Conservation (phyloP, 2,888 invertebrate genomes). For the Cheilosia variabilis region DNA sequence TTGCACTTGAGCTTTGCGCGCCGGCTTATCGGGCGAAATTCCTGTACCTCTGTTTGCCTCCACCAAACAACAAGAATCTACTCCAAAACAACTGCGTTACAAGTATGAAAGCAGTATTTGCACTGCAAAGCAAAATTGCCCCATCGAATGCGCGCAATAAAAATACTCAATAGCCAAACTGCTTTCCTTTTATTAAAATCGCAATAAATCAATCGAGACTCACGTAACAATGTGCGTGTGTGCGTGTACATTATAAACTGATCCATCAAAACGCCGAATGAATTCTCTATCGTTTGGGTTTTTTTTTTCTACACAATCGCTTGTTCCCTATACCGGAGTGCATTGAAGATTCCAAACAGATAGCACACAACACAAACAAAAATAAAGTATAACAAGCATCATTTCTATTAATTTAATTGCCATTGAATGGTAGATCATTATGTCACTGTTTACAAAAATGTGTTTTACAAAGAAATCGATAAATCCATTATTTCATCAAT, state of each 20-base stretch:
- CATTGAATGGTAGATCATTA: conserved; percentile 35
- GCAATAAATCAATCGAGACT: conserved; percentile 29
- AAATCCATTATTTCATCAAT: conserved; percentile 12
- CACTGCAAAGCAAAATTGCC: conserved; percentile 16
- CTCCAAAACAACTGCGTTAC: conserved; percentile 16
- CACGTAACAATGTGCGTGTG: conserved; percentile 13
- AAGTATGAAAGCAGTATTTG: background rate
- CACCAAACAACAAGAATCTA: background rate
- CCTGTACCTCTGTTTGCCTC: conserved; percentile 27
- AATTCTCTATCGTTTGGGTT: conserved; percentile 12
- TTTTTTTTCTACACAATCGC: background rate
- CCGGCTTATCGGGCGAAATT: conserved; percentile 19
- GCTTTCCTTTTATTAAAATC: conserved; percentile 13
- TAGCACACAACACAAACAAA: background rate
- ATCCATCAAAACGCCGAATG: conserved; percentile 7
- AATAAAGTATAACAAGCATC: conserved; percentile 27
- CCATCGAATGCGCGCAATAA: conserved; percentile 2
- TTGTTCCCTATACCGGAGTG: background rate
- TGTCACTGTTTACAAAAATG: conserved; percentile 34
- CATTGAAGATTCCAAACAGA: conserved; percentile 38
- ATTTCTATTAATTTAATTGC: conserved; percentile 42
- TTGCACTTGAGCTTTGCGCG: conserved; percentile 23
- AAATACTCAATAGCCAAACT: conserved; percentile 7
- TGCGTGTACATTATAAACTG: background rate
- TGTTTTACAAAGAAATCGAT: conserved; percentile 2